A percentile compares a stretch with the other conserved stretches of the same genome.
Evolutionary conservation across 2,113 vertebrate genomes (phyloP).

Genomic region (Tonatia bakeri): DNA sequence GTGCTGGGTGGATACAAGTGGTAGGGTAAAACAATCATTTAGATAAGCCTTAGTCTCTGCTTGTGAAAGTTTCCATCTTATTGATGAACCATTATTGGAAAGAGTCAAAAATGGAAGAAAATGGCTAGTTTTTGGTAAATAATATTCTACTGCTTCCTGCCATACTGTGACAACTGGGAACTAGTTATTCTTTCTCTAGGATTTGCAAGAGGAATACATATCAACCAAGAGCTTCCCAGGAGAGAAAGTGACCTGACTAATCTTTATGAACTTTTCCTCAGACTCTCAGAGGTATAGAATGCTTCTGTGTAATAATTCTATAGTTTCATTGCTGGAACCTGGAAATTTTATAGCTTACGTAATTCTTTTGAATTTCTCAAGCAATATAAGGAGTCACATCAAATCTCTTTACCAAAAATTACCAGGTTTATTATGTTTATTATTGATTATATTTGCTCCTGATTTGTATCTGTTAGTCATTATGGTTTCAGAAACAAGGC

Average conservation of each 20-base stretch:
- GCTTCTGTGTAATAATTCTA: not conserved
- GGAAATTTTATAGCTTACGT: slow-evolving; percentile 50
- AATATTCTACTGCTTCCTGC: not conserved
- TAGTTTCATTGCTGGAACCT: slow-evolving; percentile 26
- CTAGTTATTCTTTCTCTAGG: not conserved
- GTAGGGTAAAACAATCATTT: not conserved
- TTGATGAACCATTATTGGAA: not conserved
- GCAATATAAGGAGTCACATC: not conserved
- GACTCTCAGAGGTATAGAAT: not conserved
- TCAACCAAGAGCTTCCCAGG: slow-evolving; percentile 10
- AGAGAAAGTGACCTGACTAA: slow-evolving; percentile 21
- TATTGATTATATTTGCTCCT: slow-evolving; percentile 11
- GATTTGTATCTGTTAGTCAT: not conserved
- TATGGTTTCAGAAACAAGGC: not conserved
- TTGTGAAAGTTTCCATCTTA: slow-evolving; percentile 25
- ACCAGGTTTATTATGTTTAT: not conserved
- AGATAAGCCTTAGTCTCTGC: not conserved
- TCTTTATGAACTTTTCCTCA: not conserved
- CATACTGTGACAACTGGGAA: not conserved
- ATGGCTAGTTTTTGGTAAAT: slow-evolving; percentile 12
- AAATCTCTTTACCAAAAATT: slow-evolving; percentile 34
- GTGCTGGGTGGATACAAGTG: slow-evolving; percentile 23
- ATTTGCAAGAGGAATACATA: slow-evolving; percentile 31
- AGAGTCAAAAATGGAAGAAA: not conserved
- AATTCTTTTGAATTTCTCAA: slow-evolving; percentile 33